A percentile compares a stretch with the other conserved stretches of the same genome.
Conservation (phyloP, 2,797 vertebrate species). For the Columba guinea region DNA sequence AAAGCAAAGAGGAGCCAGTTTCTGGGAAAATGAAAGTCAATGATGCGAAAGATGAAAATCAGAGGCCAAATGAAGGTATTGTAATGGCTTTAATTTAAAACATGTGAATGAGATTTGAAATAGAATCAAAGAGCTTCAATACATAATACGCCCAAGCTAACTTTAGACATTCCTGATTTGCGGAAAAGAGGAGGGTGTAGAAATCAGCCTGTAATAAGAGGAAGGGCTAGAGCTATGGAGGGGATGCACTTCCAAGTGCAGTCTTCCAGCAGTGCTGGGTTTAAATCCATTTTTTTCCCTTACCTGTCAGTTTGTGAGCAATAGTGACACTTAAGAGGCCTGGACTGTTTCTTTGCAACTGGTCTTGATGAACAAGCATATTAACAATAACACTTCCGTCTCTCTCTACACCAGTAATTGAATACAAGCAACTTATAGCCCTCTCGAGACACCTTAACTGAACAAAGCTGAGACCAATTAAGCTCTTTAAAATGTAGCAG, state of each 20-base stretch:
- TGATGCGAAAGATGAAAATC: slow-evolving; percentile 85
- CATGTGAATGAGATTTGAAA: not conserved
- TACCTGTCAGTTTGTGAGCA: not conserved
- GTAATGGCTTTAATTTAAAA: slow-evolving; percentile 1
- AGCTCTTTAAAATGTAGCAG: not conserved
- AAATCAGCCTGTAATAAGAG: not conserved
- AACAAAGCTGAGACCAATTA: not conserved
- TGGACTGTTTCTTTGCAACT: not conserved
- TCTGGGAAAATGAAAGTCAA: slow-evolving; percentile 74
- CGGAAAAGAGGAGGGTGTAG: not conserved
- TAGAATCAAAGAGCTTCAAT: not conserved
- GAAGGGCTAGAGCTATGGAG: not conserved
- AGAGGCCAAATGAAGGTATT: slow-evolving; percentile 85
- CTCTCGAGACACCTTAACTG: not conserved
- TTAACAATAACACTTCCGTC: not conserved
- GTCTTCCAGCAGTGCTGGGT: not conserved
- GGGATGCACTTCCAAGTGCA: not conserved
- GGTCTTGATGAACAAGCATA: not conserved
- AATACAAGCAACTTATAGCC: not conserved
- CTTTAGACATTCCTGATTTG: not conserved
- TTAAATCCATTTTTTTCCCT: not conserved
- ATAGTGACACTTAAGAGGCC: not conserved
- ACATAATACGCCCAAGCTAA: not conserved
- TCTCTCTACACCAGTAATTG: not conserved
- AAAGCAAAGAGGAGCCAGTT: slow-evolving; percentile 87